A percentile compares a stretch with the other conserved stretches of the same genome.
These are phyloP conservation scores for Drosophila leontia DNA, from an alignment of 1,140 invertebrate genomes.

Conservation along the genomic window DNA sequence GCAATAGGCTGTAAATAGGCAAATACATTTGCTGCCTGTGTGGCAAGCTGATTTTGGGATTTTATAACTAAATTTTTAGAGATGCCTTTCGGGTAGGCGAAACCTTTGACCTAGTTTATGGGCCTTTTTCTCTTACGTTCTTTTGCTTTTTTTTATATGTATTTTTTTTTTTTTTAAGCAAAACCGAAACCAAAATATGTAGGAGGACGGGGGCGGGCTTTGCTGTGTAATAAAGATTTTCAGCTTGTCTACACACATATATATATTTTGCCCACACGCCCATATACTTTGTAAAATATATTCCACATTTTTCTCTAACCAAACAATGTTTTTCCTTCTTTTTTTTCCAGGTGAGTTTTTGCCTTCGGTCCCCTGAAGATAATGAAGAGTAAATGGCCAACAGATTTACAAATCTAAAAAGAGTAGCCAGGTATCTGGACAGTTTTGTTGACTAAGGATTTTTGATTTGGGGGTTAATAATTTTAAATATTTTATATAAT, in stretches of 20 bases:
- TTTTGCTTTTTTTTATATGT: background rate
- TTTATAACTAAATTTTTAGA: slow-evolving; percentile 50
- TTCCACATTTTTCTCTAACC: slow-evolving; percentile 48
- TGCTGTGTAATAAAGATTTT: slow-evolving; percentile 41
- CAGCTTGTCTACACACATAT: slow-evolving; percentile 46
- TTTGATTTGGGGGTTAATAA: background rate
- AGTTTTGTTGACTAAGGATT: slow-evolving; percentile 22
- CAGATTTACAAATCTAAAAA: slow-evolving; percentile 34
- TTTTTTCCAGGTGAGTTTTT: slow-evolving; percentile 63
- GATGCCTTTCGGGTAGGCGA: background rate
- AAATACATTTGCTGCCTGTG: slow-evolving; percentile 62
- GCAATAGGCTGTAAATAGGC: slow-evolving; percentile 81
- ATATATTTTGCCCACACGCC: slow-evolving; percentile 25
- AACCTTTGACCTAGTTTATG: slow-evolving; percentile 55
- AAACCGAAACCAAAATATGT: slow-evolving; percentile 11
- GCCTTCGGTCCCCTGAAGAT: slow-evolving; percentile 23
- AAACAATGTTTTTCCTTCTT: slow-evolving; percentile 23
- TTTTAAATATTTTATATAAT: background rate
- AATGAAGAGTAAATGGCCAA: slow-evolving; percentile 73
- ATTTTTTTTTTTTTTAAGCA: background rate
- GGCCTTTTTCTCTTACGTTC: slow-evolving; percentile 14
- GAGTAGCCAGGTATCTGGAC: slow-evolving; percentile 31
- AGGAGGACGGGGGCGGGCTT: background rate
- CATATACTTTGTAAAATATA: slow-evolving; percentile 1
- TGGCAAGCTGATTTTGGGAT: slow-evolving; percentile 53